Conservation (phyloP, 1,140 invertebrate genomes). For the Trichonephila clavipes region DNA sequence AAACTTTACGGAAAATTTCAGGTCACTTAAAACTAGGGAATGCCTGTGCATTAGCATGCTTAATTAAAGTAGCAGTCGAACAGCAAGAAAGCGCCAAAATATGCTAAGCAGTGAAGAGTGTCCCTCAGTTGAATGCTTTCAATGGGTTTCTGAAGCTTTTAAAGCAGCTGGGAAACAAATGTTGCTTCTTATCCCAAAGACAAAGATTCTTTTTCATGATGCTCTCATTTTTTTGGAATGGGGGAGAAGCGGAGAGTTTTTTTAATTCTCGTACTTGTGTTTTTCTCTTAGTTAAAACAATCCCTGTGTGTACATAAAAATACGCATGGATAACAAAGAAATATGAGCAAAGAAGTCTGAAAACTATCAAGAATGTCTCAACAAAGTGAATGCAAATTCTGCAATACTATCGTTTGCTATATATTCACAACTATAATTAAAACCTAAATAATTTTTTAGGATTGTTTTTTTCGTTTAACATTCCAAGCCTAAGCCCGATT, state of each 20-base stretch:
- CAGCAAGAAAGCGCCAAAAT: conserved; percentile 53
- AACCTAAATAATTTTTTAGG: too few species aligned
- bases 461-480: too few species aligned
- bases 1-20: conserved; percentile 21
- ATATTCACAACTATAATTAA: too few species aligned
- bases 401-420: too few species aligned
- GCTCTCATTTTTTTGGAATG: background rate
- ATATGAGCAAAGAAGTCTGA: too few species aligned
- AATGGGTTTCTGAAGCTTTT: background rate
- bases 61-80: conserved; percentile 49
- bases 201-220: background rate
- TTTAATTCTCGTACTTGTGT: background rate
- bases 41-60: conserved; percentile 57
- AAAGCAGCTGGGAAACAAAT: conserved; percentile 15
- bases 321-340: too few species aligned
- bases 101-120: conserved; percentile 51
- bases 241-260: background rate
- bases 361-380: too few species aligned
- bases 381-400: too few species aligned
- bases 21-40: conserved; percentile 7
- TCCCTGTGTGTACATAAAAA: too few species aligned
- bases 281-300: background rate
- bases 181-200: background rate
- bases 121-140: background rate
- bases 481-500: too few species aligned